phyloP scores from a whole-genome alignment of 2,888 invertebrate genomes.

The Ornithoptera alexandrae region DNA sequence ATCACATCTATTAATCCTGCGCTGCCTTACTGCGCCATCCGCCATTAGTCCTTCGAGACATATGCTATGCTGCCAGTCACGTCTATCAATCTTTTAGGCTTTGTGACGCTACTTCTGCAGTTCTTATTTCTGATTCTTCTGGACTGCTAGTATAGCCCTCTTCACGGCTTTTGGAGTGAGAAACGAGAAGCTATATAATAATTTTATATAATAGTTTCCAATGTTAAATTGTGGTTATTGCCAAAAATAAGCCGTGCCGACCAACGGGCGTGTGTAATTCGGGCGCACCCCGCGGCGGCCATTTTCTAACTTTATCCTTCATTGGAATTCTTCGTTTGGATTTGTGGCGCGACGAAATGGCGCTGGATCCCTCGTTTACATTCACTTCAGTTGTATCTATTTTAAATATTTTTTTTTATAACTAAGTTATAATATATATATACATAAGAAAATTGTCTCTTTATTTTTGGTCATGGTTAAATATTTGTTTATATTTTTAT shows the following conservation, averaged over 20 bases:
- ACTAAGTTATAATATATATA: no score
- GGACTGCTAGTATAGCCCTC: no score
- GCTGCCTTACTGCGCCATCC: no score
- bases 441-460: no score
- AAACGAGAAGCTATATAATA: constrained; percentile 23
- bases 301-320: constrained; percentile 54
- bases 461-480: no score
- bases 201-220: constrained; percentile 32
- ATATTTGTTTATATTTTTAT: no score
- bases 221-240: constrained; percentile 42
- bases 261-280: constrained; percentile 64
- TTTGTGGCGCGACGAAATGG: constrained; percentile 33
- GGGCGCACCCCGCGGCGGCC: constrained; percentile 49
- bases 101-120: no score
- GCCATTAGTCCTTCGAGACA: no score
- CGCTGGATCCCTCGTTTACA: constrained; percentile 27
- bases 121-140: no score
- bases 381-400: background rate
- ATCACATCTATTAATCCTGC: no score
- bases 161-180: background rate
- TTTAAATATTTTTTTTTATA: background rate
- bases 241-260: constrained; percentile 53
- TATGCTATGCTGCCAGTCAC: no score
- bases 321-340: constrained; percentile 41
- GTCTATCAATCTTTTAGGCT: no score